phyloP scores from a whole-genome alignment of 2,888 invertebrate species.

The Deroplatys truncata region DNA sequence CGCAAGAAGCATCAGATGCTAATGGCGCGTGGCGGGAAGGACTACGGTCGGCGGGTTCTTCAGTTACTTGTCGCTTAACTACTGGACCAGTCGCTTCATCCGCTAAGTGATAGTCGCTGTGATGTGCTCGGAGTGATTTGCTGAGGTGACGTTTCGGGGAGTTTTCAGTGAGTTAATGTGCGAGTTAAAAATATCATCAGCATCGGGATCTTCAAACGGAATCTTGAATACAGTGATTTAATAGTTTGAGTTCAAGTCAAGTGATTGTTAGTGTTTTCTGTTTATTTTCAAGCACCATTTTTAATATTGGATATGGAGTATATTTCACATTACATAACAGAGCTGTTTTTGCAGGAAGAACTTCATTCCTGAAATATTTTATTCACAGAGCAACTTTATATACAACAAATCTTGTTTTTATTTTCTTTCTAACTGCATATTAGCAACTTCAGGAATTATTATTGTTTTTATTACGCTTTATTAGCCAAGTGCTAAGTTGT shows the following conservation, averaged over 20 bases:
- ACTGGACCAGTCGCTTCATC: neutral
- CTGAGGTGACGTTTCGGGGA: too few relatives aligned
- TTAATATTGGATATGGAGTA: neutral
- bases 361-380: too few relatives aligned
- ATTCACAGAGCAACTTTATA: too few relatives aligned
- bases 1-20: neutral
- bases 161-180: neutral
- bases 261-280: neutral
- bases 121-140: neutral
- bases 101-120: neutral
- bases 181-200: neutral
- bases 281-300: neutral
- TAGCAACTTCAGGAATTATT: too few relatives aligned
- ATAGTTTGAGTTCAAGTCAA: neutral
- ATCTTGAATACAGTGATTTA: too few relatives aligned
- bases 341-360: too few relatives aligned
- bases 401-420: too few relatives aligned
- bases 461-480: too few relatives aligned
- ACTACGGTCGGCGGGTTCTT: neutral
- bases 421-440: too few relatives aligned
- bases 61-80: conserved; percentile 6
- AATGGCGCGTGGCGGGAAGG: conserved; percentile 10
- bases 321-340: too few relatives aligned
- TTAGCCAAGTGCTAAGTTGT: too few relatives aligned
- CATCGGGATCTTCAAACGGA: neutral